Evolutionary conservation across 2,797 vertebrate species (phyloP).

Genomic region (Takifugu rubripes): DNA sequence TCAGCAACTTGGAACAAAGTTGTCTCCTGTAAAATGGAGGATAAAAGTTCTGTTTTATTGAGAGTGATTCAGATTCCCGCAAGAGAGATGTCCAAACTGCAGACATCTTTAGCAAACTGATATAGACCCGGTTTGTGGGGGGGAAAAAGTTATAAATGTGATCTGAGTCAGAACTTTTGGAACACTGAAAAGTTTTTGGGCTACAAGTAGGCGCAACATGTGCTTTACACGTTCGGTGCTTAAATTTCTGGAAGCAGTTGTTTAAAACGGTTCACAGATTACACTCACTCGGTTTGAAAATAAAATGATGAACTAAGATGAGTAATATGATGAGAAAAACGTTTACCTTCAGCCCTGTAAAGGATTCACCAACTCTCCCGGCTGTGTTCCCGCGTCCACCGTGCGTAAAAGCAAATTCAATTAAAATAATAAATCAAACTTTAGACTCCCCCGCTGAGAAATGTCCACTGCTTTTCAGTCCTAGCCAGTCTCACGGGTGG

Average conservation of each 20-base stretch:
- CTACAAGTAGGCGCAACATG: no score
- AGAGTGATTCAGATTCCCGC: no score
- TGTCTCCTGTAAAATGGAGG: not conserved
- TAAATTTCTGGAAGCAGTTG: not conserved
- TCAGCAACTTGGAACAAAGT: not conserved
- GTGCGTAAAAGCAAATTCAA: not conserved
- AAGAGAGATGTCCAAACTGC: no score
- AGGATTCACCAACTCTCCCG: not conserved
- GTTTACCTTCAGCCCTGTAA: slow-evolving; percentile 28
- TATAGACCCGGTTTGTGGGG: no score
- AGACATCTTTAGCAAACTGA: no score
- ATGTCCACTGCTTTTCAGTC: slow-evolving; percentile 50
- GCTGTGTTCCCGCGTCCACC: slow-evolving; percentile 17
- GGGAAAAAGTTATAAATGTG: no score
- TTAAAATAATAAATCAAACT: slow-evolving; percentile 3
- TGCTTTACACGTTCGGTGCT: no score
- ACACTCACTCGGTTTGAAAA: not conserved
- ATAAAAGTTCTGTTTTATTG: not conserved
- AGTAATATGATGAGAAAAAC: not conserved
- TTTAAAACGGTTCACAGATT: not conserved
- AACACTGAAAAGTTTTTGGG: no score
- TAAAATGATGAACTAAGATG: not conserved
- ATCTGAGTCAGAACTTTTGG: not conserved
- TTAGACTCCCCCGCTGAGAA: slow-evolving; percentile 27
- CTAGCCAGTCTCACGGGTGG: slow-evolving; percentile 50